These are phyloP conservation scores for Larimichthys crocea DNA, from an alignment of 2,113 vertebrate genomes.

Conservation along the genomic window DNA sequence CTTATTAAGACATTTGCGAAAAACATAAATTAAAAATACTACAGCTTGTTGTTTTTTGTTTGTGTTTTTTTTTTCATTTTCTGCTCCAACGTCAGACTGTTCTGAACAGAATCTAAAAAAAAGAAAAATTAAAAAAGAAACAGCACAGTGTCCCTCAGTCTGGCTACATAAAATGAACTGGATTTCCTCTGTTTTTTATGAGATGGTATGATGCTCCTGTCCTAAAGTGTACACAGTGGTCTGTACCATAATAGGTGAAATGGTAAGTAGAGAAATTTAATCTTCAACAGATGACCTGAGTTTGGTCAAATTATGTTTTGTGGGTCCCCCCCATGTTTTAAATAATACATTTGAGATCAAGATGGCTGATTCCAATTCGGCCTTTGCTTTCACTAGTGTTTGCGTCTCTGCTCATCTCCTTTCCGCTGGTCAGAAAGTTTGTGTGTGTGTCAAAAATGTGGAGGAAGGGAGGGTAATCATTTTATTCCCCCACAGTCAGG, in stretches of 20 bases:
- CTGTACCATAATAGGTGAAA: conserved; percentile 41
- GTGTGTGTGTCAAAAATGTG: neutral
- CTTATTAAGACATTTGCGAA: conserved; percentile 86
- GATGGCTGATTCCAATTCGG: conserved; percentile 1
- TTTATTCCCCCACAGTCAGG: neutral
- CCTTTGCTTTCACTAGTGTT: conserved; percentile 40
- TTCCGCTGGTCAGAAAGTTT: conserved; percentile 30
- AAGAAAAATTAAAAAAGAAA: conserved; percentile 38
- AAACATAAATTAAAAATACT: conserved; percentile 84
- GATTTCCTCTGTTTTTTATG: conserved; percentile 33
- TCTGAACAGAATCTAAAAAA: conserved; percentile 66
- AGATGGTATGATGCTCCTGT: conserved; percentile 42
- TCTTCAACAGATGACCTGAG: conserved; percentile 52
- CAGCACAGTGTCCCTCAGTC: conserved; percentile 82
- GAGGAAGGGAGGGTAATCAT: neutral
- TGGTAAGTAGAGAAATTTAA: conserved; percentile 23
- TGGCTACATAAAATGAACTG: conserved; percentile 71
- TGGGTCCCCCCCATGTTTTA: neutral
- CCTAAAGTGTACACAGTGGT: conserved; percentile 54
- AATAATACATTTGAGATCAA: conserved; percentile 22
- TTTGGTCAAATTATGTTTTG: conserved; percentile 46
- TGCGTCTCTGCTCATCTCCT: conserved; percentile 35
- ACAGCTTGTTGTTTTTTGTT: conserved; percentile 64
- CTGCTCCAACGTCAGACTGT: conserved; percentile 63
- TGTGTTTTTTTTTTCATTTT: conserved; percentile 37